A percentile compares a stretch with the other conserved stretches of the same genome.
These are phyloP conservation scores for Muscidifurax raptorellus DNA, from an alignment of 1,140 invertebrate genomes.

Conservation along the genomic window DNA sequence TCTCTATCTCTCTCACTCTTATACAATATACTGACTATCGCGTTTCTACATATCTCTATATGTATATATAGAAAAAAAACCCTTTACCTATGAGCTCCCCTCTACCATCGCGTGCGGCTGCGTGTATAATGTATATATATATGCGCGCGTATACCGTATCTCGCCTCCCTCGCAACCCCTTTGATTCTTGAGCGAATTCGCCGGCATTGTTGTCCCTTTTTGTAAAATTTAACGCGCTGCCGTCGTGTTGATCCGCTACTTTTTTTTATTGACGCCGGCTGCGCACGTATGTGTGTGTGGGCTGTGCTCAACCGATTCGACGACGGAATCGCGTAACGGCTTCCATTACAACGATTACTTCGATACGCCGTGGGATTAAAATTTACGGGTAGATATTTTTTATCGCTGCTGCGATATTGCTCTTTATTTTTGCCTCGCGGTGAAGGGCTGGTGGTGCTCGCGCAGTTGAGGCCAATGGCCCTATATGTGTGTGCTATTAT, in stretches of 20 bases:
- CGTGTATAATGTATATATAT: background rate
- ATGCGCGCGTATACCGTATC: background rate
- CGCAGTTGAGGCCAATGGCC: background rate
- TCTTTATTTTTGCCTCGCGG: background rate
- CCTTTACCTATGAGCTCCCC: slow-evolving; percentile 40
- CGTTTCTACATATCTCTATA: background rate
- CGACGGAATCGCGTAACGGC: slow-evolving; percentile 20
- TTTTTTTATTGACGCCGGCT: background rate
- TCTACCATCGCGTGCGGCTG: background rate
- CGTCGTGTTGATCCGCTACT: background rate
- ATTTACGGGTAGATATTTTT: slow-evolving; percentile 25
- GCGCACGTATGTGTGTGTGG: no score
- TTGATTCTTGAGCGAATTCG: slow-evolving; percentile 23
- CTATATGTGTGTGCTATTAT: background rate
- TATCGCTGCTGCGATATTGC: background rate
- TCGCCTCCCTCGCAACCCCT: slow-evolving; percentile 27
- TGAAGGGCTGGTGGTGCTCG: background rate
- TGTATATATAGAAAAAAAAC: slow-evolving; percentile 36
- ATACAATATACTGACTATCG: background rate
- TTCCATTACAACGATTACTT: slow-evolving; percentile 40
- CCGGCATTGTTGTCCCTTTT: slow-evolving; percentile 37
- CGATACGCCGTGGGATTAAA: slow-evolving; percentile 37
- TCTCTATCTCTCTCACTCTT: background rate
- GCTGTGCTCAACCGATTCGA: background rate
- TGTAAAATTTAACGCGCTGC: slow-evolving; percentile 21